Conservation (phyloP, 2,113 vertebrate species). For the Chiloscyllium plagiosum region DNA sequence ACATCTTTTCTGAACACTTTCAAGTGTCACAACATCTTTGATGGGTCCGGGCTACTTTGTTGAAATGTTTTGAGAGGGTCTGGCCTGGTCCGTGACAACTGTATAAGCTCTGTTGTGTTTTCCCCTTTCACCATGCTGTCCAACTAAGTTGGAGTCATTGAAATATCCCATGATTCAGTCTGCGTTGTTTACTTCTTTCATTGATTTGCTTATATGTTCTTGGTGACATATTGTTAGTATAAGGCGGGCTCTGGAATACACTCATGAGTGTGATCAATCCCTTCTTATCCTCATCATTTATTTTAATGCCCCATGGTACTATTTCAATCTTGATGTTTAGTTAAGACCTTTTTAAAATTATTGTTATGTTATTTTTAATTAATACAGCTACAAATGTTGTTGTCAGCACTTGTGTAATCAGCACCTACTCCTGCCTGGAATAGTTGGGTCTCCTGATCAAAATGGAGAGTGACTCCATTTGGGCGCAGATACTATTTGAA, state of each 20-base stretch:
- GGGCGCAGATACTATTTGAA: too few species aligned
- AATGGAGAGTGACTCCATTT: not conserved
- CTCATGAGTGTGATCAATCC: not conserved
- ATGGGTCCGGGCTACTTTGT: too few species aligned
- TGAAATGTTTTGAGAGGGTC: too few species aligned
- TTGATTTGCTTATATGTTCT: not conserved
- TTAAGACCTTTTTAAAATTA: not conserved
- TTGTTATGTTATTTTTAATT: not conserved
- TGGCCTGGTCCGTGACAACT: not conserved
- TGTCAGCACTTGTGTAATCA: not conserved
- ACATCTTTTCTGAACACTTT: too few species aligned
- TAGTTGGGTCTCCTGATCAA: too few species aligned
- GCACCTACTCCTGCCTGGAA: too few species aligned
- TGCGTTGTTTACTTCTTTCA: not conserved
- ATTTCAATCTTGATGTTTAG: not conserved
- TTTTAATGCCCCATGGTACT: not conserved
- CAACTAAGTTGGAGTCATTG: not conserved
- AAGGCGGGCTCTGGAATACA: not conserved
- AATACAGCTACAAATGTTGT: not conserved
- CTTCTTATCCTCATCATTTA: not conserved
- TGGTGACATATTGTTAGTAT: not conserved
- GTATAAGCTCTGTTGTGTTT: not conserved
- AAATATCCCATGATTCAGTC: not conserved
- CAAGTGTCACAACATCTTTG: too few species aligned
- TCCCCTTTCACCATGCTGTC: not conserved